These are phyloP conservation scores for Nomada ruficornis DNA, from an alignment of 2,888 invertebrate species.

Conservation along the genomic window DNA sequence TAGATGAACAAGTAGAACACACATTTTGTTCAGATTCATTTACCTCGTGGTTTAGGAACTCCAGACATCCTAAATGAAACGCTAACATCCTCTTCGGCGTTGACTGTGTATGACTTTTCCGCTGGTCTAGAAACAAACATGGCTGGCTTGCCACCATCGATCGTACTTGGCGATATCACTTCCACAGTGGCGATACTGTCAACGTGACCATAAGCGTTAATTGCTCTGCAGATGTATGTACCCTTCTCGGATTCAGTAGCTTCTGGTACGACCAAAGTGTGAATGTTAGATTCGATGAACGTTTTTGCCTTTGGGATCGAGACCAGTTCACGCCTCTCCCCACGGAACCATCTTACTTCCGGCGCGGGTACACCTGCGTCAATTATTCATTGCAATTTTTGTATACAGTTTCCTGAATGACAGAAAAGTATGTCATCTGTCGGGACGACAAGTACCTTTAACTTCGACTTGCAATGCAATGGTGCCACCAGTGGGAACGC, in stretches of 20 bases:
- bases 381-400: background rate
- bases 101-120: conserved; percentile 90
- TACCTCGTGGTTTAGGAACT: conserved; percentile 94
- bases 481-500: conserved; percentile 91
- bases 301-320: conserved; percentile 88
- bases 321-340: conserved; percentile 86
- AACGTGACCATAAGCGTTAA: conserved; percentile 90
- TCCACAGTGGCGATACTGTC: conserved; percentile 91
- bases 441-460: conserved; percentile 85
- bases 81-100: conserved; percentile 92
- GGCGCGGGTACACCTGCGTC: conserved; percentile 85
- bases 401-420: background rate
- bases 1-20: background rate
- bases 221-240: conserved; percentile 90
- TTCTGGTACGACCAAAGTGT: conserved; percentile 90
- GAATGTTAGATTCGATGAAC: conserved; percentile 89
- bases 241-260: conserved; percentile 89
- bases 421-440: too few species aligned
- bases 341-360: conserved; percentile 90
- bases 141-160: conserved; percentile 90
- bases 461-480: conserved; percentile 93
- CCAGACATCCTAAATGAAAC: conserved; percentile 93
- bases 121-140: conserved; percentile 91
- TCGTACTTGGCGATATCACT: conserved; percentile 87
- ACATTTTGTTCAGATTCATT: conserved; percentile 54